Conservation (phyloP, 92 coral and sea anemone species). For the Porites lobata region DNA sequence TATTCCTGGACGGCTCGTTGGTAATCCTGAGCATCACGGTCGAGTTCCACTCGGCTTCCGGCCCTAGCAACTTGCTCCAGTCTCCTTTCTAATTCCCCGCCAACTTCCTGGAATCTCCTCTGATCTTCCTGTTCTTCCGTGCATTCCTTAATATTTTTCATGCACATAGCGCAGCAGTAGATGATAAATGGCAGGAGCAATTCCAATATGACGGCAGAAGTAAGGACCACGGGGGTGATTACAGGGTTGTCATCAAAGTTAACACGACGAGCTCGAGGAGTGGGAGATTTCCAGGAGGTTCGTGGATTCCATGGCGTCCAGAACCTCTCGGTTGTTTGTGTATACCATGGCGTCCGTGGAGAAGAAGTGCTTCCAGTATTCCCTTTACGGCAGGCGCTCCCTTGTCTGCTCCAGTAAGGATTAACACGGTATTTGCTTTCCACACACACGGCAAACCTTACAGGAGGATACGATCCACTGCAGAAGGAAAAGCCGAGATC, state of each 20-base stretch:
- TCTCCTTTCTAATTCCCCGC: conserved; percentile 45
- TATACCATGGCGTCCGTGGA: background rate
- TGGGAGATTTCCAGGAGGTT: conserved; percentile 13
- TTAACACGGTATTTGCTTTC: conserved; percentile 8
- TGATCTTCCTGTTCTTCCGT: conserved; percentile 61
- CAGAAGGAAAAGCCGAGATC: conserved; percentile 70
- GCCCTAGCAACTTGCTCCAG: conserved; percentile 74
- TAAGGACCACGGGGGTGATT: conserved; percentile 42
- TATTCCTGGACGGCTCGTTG: conserved; percentile 58
- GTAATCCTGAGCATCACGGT: conserved; percentile 66
- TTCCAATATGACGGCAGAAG: background rate
- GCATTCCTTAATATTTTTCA: conserved; percentile 42
- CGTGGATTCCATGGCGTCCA: background rate
- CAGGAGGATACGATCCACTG: conserved; percentile 43
- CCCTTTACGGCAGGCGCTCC: conserved; percentile 20
- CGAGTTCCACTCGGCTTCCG: conserved; percentile 68
- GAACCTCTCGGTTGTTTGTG: too few species aligned
- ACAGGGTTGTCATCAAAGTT: conserved; percentile 78
- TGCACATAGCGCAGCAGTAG: conserved; percentile 45
- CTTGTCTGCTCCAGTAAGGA: conserved; percentile 51
- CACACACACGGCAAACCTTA: conserved; percentile 59
- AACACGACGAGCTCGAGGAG: conserved; percentile 25
- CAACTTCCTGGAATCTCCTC: conserved; percentile 26
- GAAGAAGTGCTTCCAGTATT: background rate
- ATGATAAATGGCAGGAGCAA: conserved; percentile 21